A percentile compares a stretch with the other conserved stretches of the same genome.
Conservation (phyloP, 2,888 invertebrate genomes). For the Trichacis sp. region DNA sequence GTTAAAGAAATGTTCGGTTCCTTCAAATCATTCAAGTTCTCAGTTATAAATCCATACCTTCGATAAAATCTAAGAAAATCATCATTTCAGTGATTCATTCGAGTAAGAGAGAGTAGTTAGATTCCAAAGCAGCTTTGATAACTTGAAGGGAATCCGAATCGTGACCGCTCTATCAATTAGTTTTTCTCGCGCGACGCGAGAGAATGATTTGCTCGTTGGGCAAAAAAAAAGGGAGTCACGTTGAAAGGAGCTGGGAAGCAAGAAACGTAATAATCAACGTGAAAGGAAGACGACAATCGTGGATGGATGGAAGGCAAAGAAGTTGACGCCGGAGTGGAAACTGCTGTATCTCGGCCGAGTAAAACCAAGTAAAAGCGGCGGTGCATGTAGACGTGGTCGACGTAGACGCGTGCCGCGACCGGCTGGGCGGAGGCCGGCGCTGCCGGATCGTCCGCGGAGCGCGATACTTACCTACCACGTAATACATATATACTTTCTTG, state of each 20-base stretch:
- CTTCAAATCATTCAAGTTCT: no score
- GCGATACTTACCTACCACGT: slow-evolving; percentile 29
- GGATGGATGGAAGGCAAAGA: not conserved
- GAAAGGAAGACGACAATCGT: slow-evolving; percentile 1
- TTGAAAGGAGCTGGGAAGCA: not conserved
- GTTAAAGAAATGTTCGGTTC: no score
- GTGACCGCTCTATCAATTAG: not conserved
- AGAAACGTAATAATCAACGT: slow-evolving; percentile 1
- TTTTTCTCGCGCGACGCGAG: not conserved
- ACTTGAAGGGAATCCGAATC: no score
- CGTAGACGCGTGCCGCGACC: slow-evolving; percentile 32
- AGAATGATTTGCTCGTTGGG: not conserved
- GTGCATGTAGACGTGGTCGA: not conserved
- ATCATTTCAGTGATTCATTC: no score
- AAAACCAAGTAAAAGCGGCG: no score
- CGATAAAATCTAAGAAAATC: no score
- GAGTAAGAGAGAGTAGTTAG: no score
- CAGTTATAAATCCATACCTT: no score
- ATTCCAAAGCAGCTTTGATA: no score
- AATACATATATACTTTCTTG: slow-evolving; percentile 39
- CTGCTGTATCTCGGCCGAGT: no score
- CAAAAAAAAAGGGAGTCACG: not conserved
- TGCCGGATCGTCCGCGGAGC: slow-evolving; percentile 30
- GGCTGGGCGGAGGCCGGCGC: slow-evolving; percentile 39
- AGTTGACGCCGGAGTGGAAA: no score